Evolutionary conservation across 1,140 invertebrate species (phyloP).

Genomic region (Lepidurus arcticus): DNA sequence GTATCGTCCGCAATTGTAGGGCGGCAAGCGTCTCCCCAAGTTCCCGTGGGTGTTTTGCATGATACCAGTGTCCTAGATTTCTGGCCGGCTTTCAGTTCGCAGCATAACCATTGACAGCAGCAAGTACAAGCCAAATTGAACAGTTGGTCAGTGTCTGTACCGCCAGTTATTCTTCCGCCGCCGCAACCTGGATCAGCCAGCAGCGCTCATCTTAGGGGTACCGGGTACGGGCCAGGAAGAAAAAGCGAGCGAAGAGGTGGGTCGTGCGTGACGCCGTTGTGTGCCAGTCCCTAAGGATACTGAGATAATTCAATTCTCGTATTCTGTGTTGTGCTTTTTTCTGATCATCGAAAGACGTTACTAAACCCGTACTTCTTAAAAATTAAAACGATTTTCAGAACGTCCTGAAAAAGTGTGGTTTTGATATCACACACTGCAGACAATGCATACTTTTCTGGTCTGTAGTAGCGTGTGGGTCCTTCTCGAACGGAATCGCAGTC

Average conservation of each 20-base stretch:
- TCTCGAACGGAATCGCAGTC: too few relatives aligned
- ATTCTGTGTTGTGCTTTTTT: background rate
- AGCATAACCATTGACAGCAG: background rate
- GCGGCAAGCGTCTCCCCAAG: background rate
- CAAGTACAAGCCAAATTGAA: background rate
- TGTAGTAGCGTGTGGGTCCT: too few relatives aligned
- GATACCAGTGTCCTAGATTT: too few relatives aligned
- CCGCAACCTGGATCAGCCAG: background rate
- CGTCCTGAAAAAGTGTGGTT: too few relatives aligned
- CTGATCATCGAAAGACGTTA: background rate
- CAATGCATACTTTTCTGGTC: too few relatives aligned
- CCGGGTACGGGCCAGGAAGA: background rate
- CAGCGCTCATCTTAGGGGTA: too few relatives aligned
- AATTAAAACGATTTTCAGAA: too few relatives aligned
- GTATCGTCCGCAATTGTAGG: background rate
- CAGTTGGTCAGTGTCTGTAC: too few relatives aligned
- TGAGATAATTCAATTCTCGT: background rate
- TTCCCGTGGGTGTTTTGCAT: background rate
- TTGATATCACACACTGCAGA: too few relatives aligned
- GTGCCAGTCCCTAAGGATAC: background rate
- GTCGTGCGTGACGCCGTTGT: background rate
- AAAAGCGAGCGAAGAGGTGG: background rate
- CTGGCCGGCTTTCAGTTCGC: background rate
- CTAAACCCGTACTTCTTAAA: too few relatives aligned
- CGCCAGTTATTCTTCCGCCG: too few relatives aligned